Percentiles rank a stretch among this genome's conserved stretches.
These are phyloP conservation scores for Formica selysi DNA, from an alignment of 1,140 invertebrate genomes.

Conservation along the genomic window DNA sequence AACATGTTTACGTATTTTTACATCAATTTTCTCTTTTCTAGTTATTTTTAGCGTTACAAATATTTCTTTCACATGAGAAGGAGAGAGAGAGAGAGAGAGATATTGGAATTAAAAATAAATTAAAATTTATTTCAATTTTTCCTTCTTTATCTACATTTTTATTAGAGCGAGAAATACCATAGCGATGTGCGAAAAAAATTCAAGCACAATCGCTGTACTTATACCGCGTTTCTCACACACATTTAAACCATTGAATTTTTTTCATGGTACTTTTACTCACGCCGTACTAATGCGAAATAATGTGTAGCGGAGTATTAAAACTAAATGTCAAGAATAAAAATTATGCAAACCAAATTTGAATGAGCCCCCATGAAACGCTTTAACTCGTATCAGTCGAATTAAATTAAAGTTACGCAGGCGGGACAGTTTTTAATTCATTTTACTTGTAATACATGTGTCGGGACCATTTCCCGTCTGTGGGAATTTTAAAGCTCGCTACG, in stretches of 20 bases:
- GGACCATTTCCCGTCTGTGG: not conserved
- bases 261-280: not conserved
- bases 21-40: slow-evolving; percentile 44
- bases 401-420: slow-evolving; percentile 44
- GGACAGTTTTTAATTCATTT: slow-evolving; percentile 36
- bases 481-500: slow-evolving; percentile 39
- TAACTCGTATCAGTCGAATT: slow-evolving; percentile 35
- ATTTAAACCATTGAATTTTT: slow-evolving; percentile 7
- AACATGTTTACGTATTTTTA: slow-evolving; percentile 7
- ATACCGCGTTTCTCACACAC: not conserved
- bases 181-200: slow-evolving; percentile 1
- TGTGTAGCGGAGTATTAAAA: slow-evolving; percentile 37
- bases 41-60: slow-evolving; percentile 21
- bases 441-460: not conserved
- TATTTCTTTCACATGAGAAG: not conserved
- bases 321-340: slow-evolving; percentile 60
- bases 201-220: not conserved
- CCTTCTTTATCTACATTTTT: slow-evolving; percentile 8
- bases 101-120: slow-evolving; percentile 11
- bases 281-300: slow-evolving; percentile 30
- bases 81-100: too few relatives aligned
- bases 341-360: slow-evolving; percentile 55
- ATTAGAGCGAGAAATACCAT: not conserved
- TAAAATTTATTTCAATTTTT: slow-evolving; percentile 28
- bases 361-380: slow-evolving; percentile 3